Evolutionary conservation across 1,140 invertebrate genomes (phyloP).

Genomic region (Heterodera schachtii): DNA sequence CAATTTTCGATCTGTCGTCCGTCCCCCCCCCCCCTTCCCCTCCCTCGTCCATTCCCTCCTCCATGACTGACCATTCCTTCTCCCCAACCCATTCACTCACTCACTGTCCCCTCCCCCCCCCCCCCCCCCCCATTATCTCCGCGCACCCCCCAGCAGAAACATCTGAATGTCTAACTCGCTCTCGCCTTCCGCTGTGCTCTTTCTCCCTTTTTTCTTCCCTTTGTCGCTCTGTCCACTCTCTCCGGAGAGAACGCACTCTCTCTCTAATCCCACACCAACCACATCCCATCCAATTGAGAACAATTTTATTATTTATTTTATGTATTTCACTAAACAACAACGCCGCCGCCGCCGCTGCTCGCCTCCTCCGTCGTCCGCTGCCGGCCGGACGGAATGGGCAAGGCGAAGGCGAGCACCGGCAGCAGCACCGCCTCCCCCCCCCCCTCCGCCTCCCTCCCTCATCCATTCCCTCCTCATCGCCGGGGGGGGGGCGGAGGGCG

Average conservation of each 20-base stretch:
- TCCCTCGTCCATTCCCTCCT: too few species aligned
- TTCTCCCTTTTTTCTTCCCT: background rate
- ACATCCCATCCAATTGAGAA: background rate
- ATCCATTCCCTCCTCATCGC: background rate
- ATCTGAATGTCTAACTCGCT: too few species aligned
- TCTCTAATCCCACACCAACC: background rate
- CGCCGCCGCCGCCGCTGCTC: background rate
- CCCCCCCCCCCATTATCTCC: background rate
- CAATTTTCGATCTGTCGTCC: background rate
- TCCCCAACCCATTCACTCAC: background rate
- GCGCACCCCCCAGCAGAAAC: background rate
- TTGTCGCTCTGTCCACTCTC: background rate
- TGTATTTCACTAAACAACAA: slow-evolving; percentile 2
- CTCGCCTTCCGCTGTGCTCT: background rate
- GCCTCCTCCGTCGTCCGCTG: background rate
- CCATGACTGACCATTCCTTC: background rate
- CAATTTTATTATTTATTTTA: slow-evolving; percentile 24
- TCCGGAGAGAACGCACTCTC: background rate
- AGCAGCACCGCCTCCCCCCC: background rate
- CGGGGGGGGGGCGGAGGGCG: too few species aligned
- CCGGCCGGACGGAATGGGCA: background rate
- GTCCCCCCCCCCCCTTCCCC: too few species aligned
- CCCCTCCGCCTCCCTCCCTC: too few species aligned
- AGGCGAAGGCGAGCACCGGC: too few species aligned
- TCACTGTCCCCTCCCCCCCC: too few species aligned